Evolutionary conservation across 2,888 invertebrate species (phyloP), one percentile per base, ranked within the genome.

Genomic region (Lycophotia porphyrea): DNA sequence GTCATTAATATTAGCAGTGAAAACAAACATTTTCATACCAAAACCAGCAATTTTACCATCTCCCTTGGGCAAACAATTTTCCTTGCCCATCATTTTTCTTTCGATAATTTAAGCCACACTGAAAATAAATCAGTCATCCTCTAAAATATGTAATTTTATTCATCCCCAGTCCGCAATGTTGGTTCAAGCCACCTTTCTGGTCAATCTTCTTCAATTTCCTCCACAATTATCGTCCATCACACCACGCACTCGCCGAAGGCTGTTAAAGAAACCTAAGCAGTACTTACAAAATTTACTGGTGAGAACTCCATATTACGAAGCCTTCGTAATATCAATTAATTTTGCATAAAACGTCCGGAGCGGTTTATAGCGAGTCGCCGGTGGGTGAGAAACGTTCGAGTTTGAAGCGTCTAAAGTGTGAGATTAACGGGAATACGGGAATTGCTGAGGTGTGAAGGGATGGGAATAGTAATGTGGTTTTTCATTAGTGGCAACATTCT

Each of bases 301-400:
- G 83, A 73, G 82, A 82, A 77, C 44, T 78, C 47, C 82, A 83
- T 65, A 74, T 78, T 82, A 78, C 78, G 52, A 64, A 31, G 44
- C 71, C 86, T 83, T 70, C 52, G 79, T 84, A 87, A 82, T 87
- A 85, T 85, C 77, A 85, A 85, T 85, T 85, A 85, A 85, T 82
- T 87, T 87, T 87, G 63, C 87, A 87, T 85, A 87, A 85, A 87
- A 55, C 80, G 76, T 74, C 47, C 13, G 24, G 71, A 74, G 68
- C 63, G 52, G 86, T 74, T 84, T 82, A 85, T 82, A 73, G 72
- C 60, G 18, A 71, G 68, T 85, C 68, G 83, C 83, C 78, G 60
- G 67, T 44, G 78, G 78, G 68, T 44, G 72, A 81, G 44, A 55
- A 64, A 77, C 72, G 36, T 85, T 65, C 67, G 78, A 77, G 70